A percentile compares a stretch with the other conserved stretches of the same genome.
Conservation (phyloP, 92 coral and sea anemone genomes). For the Epizoanthus scotinus region DNA sequence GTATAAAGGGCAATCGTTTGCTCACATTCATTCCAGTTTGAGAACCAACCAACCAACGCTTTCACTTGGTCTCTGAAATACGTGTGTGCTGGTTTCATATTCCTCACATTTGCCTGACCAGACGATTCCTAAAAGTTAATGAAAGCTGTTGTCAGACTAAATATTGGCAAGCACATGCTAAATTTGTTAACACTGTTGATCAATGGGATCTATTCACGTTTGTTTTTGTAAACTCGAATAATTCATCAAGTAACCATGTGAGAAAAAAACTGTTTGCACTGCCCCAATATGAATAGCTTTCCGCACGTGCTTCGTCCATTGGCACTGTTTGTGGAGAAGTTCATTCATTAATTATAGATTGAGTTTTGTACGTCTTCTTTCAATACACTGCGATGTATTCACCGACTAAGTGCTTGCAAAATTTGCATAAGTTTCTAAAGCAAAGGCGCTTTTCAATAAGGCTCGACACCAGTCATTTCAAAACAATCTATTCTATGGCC, state of each 20-base stretch:
- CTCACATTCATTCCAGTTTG: conserved; percentile 97
- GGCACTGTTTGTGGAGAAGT: conserved; percentile 46
- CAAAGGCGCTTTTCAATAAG: conserved; percentile 49
- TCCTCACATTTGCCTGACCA: conserved; percentile 61
- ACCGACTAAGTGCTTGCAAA: conserved; percentile 35
- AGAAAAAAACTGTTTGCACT: no score
- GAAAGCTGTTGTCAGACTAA: conserved; percentile 30
- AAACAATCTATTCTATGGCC: conserved; percentile 46
- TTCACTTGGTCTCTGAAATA: conserved; percentile 92
- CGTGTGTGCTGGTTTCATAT: conserved; percentile 95
- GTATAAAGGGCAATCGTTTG: conserved; percentile 95
- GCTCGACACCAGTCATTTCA: conserved; percentile 54
- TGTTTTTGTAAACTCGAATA: not conserved
- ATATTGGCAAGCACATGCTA: conserved; percentile 43
- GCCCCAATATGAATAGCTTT: conserved; percentile 5
- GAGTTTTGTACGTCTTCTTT: conserved; percentile 57
- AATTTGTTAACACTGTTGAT: not conserved
- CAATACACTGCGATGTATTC: conserved; percentile 36
- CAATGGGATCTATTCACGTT: not conserved
- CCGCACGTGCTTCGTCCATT: conserved; percentile 52
- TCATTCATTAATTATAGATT: conserved; percentile 86
- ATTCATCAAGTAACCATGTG: not conserved
- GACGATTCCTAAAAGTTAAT: conserved; percentile 36
- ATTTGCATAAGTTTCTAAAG: conserved; percentile 77
- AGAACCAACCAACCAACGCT: conserved; percentile 89